Base-by-base conservation (phyloP, 2,888 invertebrate genomes). In the Physocephala rufipes region DNA sequence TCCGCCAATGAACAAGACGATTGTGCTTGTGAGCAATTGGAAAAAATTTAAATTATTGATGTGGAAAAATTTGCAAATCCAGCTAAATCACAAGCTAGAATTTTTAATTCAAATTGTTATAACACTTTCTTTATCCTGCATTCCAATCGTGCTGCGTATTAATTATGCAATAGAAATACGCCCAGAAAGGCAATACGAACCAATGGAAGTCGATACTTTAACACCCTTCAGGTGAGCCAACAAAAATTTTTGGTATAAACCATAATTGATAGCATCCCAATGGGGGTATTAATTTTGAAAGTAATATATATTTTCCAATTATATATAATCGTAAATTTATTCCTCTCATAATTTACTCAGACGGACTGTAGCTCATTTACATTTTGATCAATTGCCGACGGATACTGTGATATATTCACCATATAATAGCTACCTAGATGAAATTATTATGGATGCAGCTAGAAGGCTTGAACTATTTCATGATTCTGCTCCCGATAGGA, bases 11-110 rank as follows among this genome's bases (percentile, higher is more conserved):
- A 36, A 36, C 36, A 36, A 36, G 36, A 36, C 36, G 4, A 36
- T 36, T 36, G 36, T 36, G 36, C 36, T 9, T 12, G 26, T 28
- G 15, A 58, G 26, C 58, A 15, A 1, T 16, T 58, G 26, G 28
- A 58, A 2, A 13, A 58, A 58, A 58, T 58, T 24, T 58, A 26
- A 15, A 28, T 58, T 58, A 16, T 16, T 58, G 24, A 58, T 58
- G 58, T 58, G 58, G 58, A 58, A 58, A 58, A 58, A 58, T 58
- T 26, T 58, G 28, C 58, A 26, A 15, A 24, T 58, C 26, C 58
- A 28, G 58, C 28, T 58, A 1, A 58, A 58, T 58, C 24, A 58
- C 24, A 58, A 58, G 28, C 2, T 28, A 12, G 58, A 58, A 58
- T 58, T 58, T 28, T 24, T 58, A 28, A 12, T 9, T 26, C 26